Evolutionary conservation across 2,113 vertebrate species (phyloP), one percentile per base, ranked within the genome.

Genomic region (Hirundichthys speculiger): DNA sequence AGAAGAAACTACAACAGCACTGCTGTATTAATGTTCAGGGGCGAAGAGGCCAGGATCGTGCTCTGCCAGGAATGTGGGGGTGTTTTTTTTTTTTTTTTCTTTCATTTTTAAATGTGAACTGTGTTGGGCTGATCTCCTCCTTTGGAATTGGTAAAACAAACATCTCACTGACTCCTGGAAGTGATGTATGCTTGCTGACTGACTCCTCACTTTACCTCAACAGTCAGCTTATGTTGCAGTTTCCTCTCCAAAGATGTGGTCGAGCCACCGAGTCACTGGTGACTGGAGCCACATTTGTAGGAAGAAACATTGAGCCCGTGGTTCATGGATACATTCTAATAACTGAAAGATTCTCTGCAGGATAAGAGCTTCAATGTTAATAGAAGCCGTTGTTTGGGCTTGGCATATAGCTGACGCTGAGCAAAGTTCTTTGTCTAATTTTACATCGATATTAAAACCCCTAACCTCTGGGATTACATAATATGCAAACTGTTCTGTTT

Each of bases 131-230:
- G 45, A 69, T 80, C 41, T 55, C 43, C 30, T 60, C 38, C 64
- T 39, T 73, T 47, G 62, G 48, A 85, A 61, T 64, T 74, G 64
- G 59, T 48, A 46, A 73, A 83, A 79, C 61, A 82, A 84, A 82
- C 60, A 69, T 66, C 58, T 62, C 48, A 22, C 69, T 48, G 68
- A 50, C 79, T 69, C 56, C 19, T 11, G 53, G 49, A 57, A 63
- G 70, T 49, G 65, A 67, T 27, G 49, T 18, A 27, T 22, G 38
- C 16, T 18, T 56, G 48, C 56, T 16, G 53, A 64, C 47, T 16
- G 69, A 74, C 73, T 62, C 57, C 70, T 53, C 4, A 25, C 55
- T 85, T 73, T 47, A 70, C 70, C 82, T 73, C 80, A 57, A 64
- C 64, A 76, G 63, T 71, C 76, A 69, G 54, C 79, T 68, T 38